phyloP scores from a whole-genome alignment of 2,797 vertebrate species.

The Tapera naevia region DNA sequence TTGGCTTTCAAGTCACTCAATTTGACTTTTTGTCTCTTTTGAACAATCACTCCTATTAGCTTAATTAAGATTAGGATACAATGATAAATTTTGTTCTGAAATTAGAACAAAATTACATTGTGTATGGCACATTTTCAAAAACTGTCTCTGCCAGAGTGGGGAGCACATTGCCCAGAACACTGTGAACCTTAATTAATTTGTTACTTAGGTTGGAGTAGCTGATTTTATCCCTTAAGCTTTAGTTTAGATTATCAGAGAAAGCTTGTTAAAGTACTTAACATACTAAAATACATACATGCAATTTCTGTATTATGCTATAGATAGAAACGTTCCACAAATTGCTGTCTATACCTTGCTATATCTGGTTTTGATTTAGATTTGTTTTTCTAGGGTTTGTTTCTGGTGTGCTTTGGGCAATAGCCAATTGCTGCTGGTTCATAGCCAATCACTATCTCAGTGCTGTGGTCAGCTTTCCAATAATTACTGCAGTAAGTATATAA shows the following conservation, averaged over 20 bases:
- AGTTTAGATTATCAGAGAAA: not conserved
- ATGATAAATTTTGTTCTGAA: not conserved
- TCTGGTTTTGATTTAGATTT: not conserved
- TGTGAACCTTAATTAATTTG: not conserved
- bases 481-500: constrained; percentile 85
- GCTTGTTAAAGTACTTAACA: not conserved
- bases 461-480: constrained; percentile 87
- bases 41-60: not conserved
- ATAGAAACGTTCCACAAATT: not conserved
- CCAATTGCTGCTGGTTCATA: constrained; percentile 88
- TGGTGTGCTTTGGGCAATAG: constrained; percentile 87
- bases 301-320: not conserved
- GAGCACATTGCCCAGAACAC: not conserved
- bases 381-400: constrained; percentile 77
- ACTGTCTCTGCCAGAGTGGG: not conserved
- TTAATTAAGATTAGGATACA: not conserved
- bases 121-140: not conserved
- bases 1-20: not conserved
- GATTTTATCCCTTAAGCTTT: not conserved
- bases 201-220: not conserved
- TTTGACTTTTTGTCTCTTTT: not conserved
- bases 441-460: constrained; percentile 87
- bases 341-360: not conserved
- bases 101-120: not conserved
- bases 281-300: not conserved